A percentile compares a stretch with the other conserved stretches of the same genome.
Conservation (phyloP, 2,888 invertebrate genomes). For the Caenorhabditis virilis region DNA sequence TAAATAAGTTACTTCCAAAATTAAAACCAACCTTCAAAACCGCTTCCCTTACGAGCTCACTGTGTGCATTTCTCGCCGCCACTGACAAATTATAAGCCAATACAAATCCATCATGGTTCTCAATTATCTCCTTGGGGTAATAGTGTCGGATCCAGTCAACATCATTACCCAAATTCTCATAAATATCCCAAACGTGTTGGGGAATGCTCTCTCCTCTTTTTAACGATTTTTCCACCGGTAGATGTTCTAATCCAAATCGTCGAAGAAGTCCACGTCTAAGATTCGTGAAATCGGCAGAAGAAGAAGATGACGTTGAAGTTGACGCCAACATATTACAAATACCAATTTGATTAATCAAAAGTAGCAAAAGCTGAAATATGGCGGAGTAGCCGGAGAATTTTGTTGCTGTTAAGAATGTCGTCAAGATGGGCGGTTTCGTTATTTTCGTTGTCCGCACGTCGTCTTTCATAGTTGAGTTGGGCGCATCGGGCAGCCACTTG, state of each 20-base stretch:
- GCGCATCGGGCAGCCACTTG: conserved; percentile 25
- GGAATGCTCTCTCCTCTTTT: too few relatives aligned
- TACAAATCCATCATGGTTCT: conserved; percentile 43
- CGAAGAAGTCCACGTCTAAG: conserved; percentile 28
- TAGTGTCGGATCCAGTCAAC: conserved; percentile 57
- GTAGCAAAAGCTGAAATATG: conserved; percentile 29
- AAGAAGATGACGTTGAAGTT: conserved; percentile 10
- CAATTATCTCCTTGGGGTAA: conserved; percentile 48
- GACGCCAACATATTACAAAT: too few relatives aligned
- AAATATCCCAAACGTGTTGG: conserved; percentile 58
- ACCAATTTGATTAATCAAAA: too few relatives aligned
- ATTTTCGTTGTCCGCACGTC: conserved; percentile 37
- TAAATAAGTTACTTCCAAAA: too few relatives aligned
- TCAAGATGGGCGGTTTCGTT: conserved; percentile 23
- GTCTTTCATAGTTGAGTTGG: conserved; percentile 42
- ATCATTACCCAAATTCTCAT: conserved; percentile 47
- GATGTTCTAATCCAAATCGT: conserved; percentile 41
- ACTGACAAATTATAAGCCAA: conserved; percentile 52
- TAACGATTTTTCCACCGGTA: conserved; percentile 35
- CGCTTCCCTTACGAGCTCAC: conserved; percentile 31
- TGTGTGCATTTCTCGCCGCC: conserved; percentile 27
- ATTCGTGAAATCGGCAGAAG: not conserved
- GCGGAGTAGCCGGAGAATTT: too few relatives aligned
- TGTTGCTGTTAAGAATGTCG: conserved; percentile 18
- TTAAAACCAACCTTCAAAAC: conserved; percentile 20